Conservation (phyloP, 2,113 vertebrate species). For the Galemys pyrenaicus region DNA sequence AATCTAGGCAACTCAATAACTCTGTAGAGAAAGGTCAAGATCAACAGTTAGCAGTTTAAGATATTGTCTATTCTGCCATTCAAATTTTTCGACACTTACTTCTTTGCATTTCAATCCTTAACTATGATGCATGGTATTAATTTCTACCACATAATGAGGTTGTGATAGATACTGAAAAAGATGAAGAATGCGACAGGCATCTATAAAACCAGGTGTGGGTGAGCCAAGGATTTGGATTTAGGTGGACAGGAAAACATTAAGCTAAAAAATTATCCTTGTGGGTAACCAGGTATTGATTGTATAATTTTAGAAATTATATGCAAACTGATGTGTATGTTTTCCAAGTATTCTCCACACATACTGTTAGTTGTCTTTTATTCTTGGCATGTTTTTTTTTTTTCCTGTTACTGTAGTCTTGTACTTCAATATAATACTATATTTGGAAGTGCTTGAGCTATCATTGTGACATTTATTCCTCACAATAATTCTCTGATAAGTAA, state of each 20-base stretch:
- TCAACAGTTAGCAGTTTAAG: neutral
- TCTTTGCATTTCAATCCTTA: neutral
- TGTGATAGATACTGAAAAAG: neutral
- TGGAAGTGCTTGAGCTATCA: neutral
- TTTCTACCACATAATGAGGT: neutral
- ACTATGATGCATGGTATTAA: neutral
- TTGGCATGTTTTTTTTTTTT: conserved; percentile 51
- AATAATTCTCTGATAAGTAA: neutral
- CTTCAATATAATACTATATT: neutral
- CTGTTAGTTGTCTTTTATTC: conserved; percentile 13
- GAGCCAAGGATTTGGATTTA: neutral
- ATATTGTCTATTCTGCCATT: neutral
- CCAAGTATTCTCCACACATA: conserved; percentile 3
- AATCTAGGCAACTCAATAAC: neutral
- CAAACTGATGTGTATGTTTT: conserved; percentile 45
- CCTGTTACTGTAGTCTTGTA: neutral
- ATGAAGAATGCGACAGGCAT: neutral
- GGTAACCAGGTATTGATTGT: conserved; percentile 24
- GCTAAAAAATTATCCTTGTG: neutral
- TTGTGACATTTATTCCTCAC: neutral
- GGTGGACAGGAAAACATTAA: neutral
- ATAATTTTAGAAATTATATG: conserved; percentile 39
- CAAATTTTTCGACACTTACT: neutral
- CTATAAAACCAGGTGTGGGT: neutral
- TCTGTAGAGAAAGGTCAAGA: neutral